These are phyloP conservation scores for Lepidotrigona ventralis DNA, from an alignment of 1,140 invertebrate genomes.

Conservation along the genomic window DNA sequence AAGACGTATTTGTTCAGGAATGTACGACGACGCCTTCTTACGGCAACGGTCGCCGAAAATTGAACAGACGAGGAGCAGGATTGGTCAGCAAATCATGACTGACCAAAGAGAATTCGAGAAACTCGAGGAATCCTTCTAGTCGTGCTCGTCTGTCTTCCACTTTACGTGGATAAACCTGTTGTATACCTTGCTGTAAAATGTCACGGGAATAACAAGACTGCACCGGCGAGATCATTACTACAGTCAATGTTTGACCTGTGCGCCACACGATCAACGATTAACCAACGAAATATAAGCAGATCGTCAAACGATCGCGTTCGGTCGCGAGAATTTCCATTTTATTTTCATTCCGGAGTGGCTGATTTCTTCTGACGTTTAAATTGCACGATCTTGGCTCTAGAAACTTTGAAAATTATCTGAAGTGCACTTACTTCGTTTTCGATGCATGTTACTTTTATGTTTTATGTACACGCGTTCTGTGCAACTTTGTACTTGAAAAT, in stretches of 20 bases:
- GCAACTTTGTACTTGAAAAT: too few relatives aligned
- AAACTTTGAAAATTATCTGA: too few relatives aligned
- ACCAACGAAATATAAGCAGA: background rate
- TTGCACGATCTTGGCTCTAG: background rate
- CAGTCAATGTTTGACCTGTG: constrained; percentile 1
- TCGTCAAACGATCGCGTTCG: background rate
- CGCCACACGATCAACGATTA: constrained; percentile 17
- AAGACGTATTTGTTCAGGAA: constrained; percentile 23
- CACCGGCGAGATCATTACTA: constrained; percentile 4
- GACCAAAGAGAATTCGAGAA: constrained; percentile 59
- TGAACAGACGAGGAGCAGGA: constrained; percentile 3
- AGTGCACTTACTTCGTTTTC: too few relatives aligned
- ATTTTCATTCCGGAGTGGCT: too few relatives aligned
- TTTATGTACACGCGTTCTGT: too few relatives aligned
- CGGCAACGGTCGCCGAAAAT: constrained; percentile 11
- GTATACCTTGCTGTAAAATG: constrained; percentile 55
- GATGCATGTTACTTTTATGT: too few relatives aligned
- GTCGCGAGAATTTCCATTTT: background rate
- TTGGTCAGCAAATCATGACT: constrained; percentile 52
- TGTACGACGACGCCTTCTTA: background rate
- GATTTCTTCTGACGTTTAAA: background rate
- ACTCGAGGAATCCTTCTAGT: constrained; percentile 53
- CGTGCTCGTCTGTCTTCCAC: background rate
- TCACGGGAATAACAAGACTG: constrained; percentile 31
- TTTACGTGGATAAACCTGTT: constrained; percentile 48